Evolutionary conservation across 92 coral and sea anemone species (phyloP), one percentile per base, ranked within the genome.

Genomic region (Palythoa heliodiscus): DNA sequence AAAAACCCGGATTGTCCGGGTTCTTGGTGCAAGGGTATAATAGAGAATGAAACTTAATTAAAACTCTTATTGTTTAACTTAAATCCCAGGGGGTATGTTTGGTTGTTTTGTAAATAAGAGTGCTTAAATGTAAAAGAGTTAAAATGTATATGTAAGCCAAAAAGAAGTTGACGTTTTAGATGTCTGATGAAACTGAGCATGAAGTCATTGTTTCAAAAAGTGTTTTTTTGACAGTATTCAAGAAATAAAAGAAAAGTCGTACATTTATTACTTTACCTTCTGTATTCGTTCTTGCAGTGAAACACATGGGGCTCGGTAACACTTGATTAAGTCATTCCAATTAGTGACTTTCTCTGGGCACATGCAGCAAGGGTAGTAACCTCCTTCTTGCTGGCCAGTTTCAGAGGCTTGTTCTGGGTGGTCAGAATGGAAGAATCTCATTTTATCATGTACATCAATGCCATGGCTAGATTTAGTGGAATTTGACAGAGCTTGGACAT

Each of bases 401-500:
- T 58, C 66, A 58, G 66, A 19, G 19, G 66, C 66, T 22, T 58
- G 66, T 58, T 58, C 66, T 58, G 19, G 66, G 66, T 58, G 66
- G 66, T 58, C 66, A 58, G 66, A 19, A 68, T 22, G 72, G 22
- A 22, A 68, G 35, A 68, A 19, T 14, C 72, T 68, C 72, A 68
- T 68, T 19, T 14, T 19, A 68, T 68, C 72, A 22, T 68, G 23
- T 68, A 23, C 6, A 29, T 22, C 35, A 5, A 68, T 14, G 5
- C 66, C 66, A 15, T 60, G n/a, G 77, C 35, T 72, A 2, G 77
- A 47, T 16, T 19, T 11, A 14, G 16, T 19, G 1, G 53, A 55
- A 7, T 43, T 72, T 11, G 77, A 17, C 19, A 73, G 58, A 8
- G 64, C 83, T 23, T 82, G 81, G 63, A 87, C 81, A 35, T 87